Evolutionary conservation across 2,797 vertebrate genomes (phyloP).

Genomic region (Gorsachius magnificus): DNA sequence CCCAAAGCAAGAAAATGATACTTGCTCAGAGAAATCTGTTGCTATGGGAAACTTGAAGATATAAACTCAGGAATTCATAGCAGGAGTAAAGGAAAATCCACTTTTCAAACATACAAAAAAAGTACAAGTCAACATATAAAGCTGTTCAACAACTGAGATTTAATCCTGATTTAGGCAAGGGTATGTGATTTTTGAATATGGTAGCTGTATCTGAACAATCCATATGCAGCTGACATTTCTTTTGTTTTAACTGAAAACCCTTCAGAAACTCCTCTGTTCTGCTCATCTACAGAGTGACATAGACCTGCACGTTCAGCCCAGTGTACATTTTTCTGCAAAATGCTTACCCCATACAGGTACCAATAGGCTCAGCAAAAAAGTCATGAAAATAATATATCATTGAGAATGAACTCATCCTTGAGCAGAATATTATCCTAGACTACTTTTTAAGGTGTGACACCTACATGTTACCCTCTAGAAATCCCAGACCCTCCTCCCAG

Average conservation of each 20-base stretch:
- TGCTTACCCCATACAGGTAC: neutral
- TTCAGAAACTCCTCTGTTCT: neutral
- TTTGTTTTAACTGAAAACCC: neutral
- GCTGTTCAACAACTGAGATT: neutral
- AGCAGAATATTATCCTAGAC: neutral
- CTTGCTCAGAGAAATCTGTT: slow-evolving; percentile 43
- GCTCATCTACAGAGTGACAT: neutral
- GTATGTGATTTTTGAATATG: neutral
- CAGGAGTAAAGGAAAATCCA: neutral
- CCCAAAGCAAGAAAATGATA: neutral
- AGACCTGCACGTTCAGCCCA: neutral
- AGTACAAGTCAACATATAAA: neutral
- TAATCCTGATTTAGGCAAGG: neutral
- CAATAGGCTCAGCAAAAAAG: neutral
- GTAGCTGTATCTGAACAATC: neutral
- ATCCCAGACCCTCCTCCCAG: neutral
- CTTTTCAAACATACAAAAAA: neutral
- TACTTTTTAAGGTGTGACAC: neutral
- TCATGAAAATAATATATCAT: neutral
- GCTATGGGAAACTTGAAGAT: slow-evolving; percentile 21
- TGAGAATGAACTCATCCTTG: neutral
- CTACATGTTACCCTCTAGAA: neutral
- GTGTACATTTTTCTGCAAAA: neutral
- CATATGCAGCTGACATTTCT: neutral
- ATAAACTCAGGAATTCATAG: neutral